These are phyloP conservation scores for Drosophila pruinosa DNA, from an alignment of 1,140 invertebrate genomes.

Conservation along the genomic window DNA sequence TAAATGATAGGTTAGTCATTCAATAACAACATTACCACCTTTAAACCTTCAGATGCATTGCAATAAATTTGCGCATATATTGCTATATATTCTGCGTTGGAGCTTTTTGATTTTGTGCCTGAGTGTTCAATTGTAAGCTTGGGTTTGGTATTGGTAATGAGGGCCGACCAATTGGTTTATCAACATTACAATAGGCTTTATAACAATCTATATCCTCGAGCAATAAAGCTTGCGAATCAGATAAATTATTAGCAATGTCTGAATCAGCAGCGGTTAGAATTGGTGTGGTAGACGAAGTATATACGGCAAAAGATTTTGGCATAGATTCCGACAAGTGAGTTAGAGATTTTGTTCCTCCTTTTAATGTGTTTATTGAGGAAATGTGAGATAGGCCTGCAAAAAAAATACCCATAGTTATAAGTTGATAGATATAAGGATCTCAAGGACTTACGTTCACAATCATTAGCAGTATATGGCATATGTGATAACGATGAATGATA, in stretches of 20 bases:
- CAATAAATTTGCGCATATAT: conserved; percentile 32
- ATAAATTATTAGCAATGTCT: background rate
- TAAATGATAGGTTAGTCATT: conserved; percentile 39
- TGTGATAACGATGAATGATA: conserved; percentile 40
- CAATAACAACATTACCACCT: conserved; percentile 28
- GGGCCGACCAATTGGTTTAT: conserved; percentile 11
- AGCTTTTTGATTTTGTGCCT: conserved; percentile 18
- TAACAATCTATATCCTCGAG: conserved; percentile 24
- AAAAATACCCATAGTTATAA: background rate
- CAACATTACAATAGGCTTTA: conserved; percentile 13
- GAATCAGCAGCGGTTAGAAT: conserved; percentile 20
- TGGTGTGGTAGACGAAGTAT: conserved; percentile 35
- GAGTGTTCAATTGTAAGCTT: conserved; percentile 7
- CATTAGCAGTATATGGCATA: conserved; percentile 47
- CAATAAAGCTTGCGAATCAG: conserved; percentile 4
- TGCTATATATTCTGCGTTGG: conserved; percentile 43
- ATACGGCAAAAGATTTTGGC: conserved; percentile 23
- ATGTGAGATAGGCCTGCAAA: conserved; percentile 27
- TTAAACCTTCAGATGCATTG: conserved; percentile 28
- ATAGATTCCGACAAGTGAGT: conserved; percentile 37
- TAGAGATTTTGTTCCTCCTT: conserved; percentile 27
- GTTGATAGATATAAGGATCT: background rate
- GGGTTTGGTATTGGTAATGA: conserved; percentile 10
- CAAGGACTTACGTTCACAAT: conserved; percentile 40
- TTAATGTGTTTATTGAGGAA: conserved; percentile 17